Evolutionary conservation across 2,888 invertebrate species (phyloP).

Genomic region (Cheilosia soror): DNA sequence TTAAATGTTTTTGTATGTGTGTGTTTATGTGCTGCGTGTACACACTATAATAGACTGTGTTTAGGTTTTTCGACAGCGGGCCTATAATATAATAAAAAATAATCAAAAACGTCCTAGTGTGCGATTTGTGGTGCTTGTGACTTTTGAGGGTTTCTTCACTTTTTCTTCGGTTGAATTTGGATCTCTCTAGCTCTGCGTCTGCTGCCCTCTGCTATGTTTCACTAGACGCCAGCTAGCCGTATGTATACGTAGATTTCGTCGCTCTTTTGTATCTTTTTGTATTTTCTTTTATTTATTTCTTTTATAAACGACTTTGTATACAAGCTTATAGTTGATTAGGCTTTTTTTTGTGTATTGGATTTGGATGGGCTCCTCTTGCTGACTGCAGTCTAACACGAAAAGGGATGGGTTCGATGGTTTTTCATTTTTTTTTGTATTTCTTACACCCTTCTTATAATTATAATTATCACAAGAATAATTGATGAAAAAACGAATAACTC

Average conservation of each 20-base stretch:
- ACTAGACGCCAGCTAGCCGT: slow-evolving; percentile 64
- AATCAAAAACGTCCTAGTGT: slow-evolving; percentile 11
- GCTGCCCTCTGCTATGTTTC: not conserved
- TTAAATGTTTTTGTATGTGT: not conserved
- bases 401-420: slow-evolving; percentile 5
- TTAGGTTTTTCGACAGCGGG: no score
- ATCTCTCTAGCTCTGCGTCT: not conserved
- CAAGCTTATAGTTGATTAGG: slow-evolving; percentile 49
- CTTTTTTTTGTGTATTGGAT: slow-evolving; percentile 11
- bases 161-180: not conserved
- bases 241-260: slow-evolving; percentile 7
- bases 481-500: slow-evolving; percentile 18
- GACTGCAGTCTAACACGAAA: slow-evolving; percentile 39
- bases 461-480: slow-evolving; percentile 41
- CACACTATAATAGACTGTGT: no score
- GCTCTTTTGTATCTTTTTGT: slow-evolving; percentile 22
- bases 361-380: not conserved
- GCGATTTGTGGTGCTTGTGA: not conserved
- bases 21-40: no score
- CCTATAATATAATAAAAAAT: not conserved
- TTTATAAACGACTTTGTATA: slow-evolving; percentile 17
- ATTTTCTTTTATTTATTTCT: slow-evolving; percentile 10
- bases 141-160: slow-evolving; percentile 36
- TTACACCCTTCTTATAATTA: not conserved
- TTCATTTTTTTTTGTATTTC: not conserved